phyloP scores from a whole-genome alignment of 2,888 invertebrate species.

The Scotopteryx bipunctaria region DNA sequence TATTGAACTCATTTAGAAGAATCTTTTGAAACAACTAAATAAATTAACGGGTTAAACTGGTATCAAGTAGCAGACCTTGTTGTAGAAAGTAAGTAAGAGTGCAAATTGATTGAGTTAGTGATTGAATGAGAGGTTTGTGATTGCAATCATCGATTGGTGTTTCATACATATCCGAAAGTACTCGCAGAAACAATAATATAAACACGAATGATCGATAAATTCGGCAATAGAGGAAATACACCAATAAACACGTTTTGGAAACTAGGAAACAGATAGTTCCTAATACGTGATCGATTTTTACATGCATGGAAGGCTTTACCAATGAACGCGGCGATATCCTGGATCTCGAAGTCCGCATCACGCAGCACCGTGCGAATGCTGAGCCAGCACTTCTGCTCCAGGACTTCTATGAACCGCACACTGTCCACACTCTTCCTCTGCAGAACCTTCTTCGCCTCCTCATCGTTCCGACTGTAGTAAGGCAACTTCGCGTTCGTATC shows the following conservation, averaged over 20 bases:
- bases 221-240: constrained; percentile 14
- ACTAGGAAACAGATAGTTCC: constrained; percentile 21
- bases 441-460: constrained; percentile 46
- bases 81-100: constrained; percentile 33
- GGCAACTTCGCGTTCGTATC: constrained; percentile 68
- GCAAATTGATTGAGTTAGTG: constrained; percentile 13
- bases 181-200: not conserved
- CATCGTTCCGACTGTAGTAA: constrained; percentile 77
- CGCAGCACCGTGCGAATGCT: constrained; percentile 68
- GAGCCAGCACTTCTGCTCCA: constrained; percentile 69
- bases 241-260: constrained; percentile 17
- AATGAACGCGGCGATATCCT: constrained; percentile 78
- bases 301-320: constrained; percentile 53
- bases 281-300: constrained; percentile 19
- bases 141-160: constrained; percentile 7
- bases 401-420: constrained; percentile 62
- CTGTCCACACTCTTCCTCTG: constrained; percentile 40
- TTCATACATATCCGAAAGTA: constrained; percentile 17
- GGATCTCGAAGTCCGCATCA: constrained; percentile 76
- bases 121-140: constrained; percentile 1
- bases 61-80: constrained; percentile 11
- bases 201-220: constrained; percentile 8
- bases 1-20: not conserved
- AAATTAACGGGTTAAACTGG: constrained; percentile 12
- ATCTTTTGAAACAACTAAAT: not conserved